Percentiles rank a stretch among this genome's conserved stretches.
These are phyloP conservation scores for Lanistes nyassanus DNA, from an alignment of 1,140 invertebrate species.

Conservation along the genomic window DNA sequence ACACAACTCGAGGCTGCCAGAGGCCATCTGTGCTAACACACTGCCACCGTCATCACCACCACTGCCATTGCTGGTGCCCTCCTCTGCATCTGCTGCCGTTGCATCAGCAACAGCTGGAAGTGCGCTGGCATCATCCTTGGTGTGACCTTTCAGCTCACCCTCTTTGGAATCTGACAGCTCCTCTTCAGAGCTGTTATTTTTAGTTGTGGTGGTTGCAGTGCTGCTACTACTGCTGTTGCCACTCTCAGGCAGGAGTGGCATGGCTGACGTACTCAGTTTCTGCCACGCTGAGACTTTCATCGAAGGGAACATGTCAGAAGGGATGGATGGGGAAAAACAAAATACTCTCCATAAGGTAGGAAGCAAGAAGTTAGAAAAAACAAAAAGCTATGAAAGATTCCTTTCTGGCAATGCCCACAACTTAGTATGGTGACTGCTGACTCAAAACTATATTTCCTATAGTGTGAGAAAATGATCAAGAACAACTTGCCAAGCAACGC, in stretches of 20 bases:
- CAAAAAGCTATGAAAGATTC: neutral
- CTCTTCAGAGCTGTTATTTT: neutral
- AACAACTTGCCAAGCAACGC: too few relatives aligned
- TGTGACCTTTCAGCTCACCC: slow-evolving; percentile 6
- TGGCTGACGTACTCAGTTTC: slow-evolving; percentile 34
- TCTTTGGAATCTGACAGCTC: neutral
- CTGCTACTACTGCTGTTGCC: slow-evolving; percentile 4
- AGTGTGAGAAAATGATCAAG: too few relatives aligned
- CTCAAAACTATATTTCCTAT: too few relatives aligned
- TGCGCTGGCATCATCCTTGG: too few relatives aligned
- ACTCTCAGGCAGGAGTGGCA: slow-evolving; percentile 34
- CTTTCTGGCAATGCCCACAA: too few relatives aligned
- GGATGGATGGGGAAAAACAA: neutral
- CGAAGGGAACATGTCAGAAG: neutral
- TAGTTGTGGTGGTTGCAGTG: slow-evolving; percentile 2
- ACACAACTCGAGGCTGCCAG: slow-evolving; percentile 22
- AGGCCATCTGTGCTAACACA: slow-evolving; percentile 28
- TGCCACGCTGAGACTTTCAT: slow-evolving; percentile 25
- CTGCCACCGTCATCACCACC: slow-evolving; percentile 18
- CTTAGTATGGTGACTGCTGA: too few relatives aligned
- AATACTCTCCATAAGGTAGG: neutral
- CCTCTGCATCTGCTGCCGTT: neutral
- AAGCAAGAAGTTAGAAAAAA: neutral
- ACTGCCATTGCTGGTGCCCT: neutral
- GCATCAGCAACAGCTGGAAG: too few relatives aligned